These are phyloP conservation scores for Genyomyrus donnyi DNA, from an alignment of 2,113 vertebrate species.

Conservation along the genomic window DNA sequence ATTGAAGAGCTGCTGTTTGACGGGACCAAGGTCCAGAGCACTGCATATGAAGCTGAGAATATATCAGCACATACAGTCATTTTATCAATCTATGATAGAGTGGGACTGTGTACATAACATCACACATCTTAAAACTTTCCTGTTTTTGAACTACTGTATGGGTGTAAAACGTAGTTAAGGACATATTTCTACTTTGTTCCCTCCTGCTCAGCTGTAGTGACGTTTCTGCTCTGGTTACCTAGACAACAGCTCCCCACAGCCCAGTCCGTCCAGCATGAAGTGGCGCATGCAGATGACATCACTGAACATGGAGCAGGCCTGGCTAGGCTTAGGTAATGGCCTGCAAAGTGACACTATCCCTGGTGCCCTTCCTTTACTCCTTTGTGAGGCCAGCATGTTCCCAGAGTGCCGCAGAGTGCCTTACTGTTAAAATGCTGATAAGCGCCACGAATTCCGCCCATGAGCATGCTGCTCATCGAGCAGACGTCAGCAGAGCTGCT, in stretches of 20 bases:
- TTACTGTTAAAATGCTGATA: neutral
- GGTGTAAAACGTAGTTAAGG: neutral
- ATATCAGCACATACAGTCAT: neutral
- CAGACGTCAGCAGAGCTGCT: neutral
- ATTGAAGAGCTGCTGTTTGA: neutral
- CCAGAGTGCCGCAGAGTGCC: neutral
- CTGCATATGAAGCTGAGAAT: neutral
- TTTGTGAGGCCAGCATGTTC: neutral
- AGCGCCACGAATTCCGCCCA: neutral
- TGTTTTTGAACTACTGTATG: neutral
- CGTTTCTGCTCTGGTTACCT: slow-evolving; percentile 29
- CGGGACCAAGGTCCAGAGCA: neutral
- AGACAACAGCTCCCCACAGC: slow-evolving; percentile 41
- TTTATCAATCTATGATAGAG: neutral
- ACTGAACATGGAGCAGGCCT: slow-evolving; percentile 16
- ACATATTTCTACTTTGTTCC: neutral
- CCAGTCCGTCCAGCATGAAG: slow-evolving; percentile 35
- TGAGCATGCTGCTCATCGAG: neutral
- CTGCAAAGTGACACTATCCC: neutral
- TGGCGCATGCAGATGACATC: slow-evolving; percentile 17
- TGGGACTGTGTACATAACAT: neutral
- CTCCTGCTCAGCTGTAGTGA: neutral
- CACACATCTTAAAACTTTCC: neutral
- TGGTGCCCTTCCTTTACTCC: neutral
- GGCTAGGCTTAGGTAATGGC: slow-evolving; percentile 42